A percentile compares a stretch with the other conserved stretches of the same genome.
Evolutionary conservation across 2,113 vertebrate species (phyloP).

Genomic region (Cynoglossus semilaevis): DNA sequence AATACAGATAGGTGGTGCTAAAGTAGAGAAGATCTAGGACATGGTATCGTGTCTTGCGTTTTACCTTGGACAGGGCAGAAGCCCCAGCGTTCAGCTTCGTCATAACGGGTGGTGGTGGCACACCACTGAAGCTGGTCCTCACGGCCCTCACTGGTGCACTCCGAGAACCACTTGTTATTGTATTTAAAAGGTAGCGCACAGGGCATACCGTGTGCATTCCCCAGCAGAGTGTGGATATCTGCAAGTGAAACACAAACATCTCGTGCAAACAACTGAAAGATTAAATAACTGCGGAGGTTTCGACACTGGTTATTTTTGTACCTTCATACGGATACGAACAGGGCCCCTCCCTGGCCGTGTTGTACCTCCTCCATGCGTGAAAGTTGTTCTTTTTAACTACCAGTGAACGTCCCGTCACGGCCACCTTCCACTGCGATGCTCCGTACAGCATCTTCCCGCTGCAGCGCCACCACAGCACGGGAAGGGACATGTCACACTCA

Average conservation of each 20-base stretch:
- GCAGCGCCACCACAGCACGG: constrained; percentile 84
- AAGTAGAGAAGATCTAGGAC: no score
- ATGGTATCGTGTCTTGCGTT: no score
- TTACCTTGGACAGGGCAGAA: constrained; percentile 88
- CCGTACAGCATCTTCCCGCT: constrained; percentile 74
- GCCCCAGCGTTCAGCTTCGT: constrained; percentile 88
- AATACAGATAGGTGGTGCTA: no score
- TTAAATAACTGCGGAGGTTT: background rate
- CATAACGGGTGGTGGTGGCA: constrained; percentile 84
- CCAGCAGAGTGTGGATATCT: constrained; percentile 88
- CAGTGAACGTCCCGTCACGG: constrained; percentile 69
- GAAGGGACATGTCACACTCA: constrained; percentile 77
- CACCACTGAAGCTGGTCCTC: constrained; percentile 86
- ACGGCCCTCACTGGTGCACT: constrained; percentile 85
- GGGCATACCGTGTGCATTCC: constrained; percentile 85
- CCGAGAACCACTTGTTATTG: constrained; percentile 86
- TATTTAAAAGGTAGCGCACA: constrained; percentile 91
- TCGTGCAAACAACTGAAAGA: constrained; percentile 6
- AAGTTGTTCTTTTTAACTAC: constrained; percentile 74
- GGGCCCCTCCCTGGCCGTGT: constrained; percentile 77
- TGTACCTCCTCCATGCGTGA: constrained; percentile 80
- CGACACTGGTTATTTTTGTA: constrained; percentile 44
- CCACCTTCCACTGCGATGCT: constrained; percentile 76
- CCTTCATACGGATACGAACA: constrained; percentile 88
- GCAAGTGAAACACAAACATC: constrained; percentile 27